Conservation (phyloP, 2,888 invertebrate species). For the Euplagia quadripunctaria region DNA sequence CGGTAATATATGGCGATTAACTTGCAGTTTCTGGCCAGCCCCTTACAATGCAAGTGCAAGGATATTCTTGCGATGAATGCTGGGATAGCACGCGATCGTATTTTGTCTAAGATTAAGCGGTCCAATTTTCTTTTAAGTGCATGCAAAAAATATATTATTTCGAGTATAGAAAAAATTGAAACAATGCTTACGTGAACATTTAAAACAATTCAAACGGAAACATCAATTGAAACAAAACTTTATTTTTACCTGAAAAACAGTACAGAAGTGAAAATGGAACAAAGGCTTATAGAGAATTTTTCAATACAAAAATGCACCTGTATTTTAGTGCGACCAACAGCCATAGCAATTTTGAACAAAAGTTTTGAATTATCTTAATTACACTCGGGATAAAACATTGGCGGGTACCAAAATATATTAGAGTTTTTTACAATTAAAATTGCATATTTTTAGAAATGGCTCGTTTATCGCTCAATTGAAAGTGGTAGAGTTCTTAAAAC, state of each 20-base stretch:
- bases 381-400: not conserved
- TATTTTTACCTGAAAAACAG: not conserved
- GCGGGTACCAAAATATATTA: not conserved
- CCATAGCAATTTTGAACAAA: not conserved
- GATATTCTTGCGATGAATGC: constrained; percentile 64
- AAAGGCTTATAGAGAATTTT: not conserved
- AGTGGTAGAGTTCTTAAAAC: not conserved
- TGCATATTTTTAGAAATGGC: not conserved
- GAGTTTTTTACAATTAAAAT: not conserved
- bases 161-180: not conserved
- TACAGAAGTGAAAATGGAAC: not conserved
- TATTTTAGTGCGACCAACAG: not conserved
- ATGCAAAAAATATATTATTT: not conserved
- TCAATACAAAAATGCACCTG: not conserved
- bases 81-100: constrained; percentile 77
- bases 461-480: not conserved
- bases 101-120: constrained; percentile 72
- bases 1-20: constrained; percentile 76
- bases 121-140: constrained; percentile 37
- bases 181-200: not conserved
- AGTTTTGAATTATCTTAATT: not conserved
- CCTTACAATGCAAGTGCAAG: constrained; percentile 72
- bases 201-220: not conserved
- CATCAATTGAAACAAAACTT: not conserved
- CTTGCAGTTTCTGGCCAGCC: constrained; percentile 75